Conservation (phyloP, 1,140 invertebrate genomes). For the Calliphora vicina region DNA sequence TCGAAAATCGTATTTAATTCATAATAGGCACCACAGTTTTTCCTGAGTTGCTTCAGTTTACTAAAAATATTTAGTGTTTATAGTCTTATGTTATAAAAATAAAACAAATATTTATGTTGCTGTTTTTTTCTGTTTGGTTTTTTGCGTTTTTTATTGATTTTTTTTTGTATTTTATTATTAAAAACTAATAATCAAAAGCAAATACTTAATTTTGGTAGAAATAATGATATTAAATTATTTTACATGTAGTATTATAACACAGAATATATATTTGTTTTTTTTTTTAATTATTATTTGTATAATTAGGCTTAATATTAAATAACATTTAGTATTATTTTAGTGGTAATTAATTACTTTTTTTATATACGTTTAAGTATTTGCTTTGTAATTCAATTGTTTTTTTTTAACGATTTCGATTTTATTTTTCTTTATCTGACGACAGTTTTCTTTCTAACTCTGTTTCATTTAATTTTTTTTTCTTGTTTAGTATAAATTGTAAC, state of each 20-base stretch:
- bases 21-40: too few species aligned
- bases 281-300: conserved; percentile 11
- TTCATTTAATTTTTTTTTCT: neutral
- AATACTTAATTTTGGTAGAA: conserved; percentile 34
- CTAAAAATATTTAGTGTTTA: too few species aligned
- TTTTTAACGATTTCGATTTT: conserved; percentile 6
- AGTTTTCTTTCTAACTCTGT: neutral
- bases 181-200: conserved; percentile 35
- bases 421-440: neutral
- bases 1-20: too few species aligned
- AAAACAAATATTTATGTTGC: conserved; percentile 8
- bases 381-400: neutral
- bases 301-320: conserved; percentile 30
- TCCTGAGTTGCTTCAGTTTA: too few species aligned
- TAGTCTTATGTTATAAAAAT: too few species aligned
- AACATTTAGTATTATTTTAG: conserved; percentile 24
- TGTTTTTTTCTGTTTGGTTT: conserved; percentile 27
- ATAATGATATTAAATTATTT: conserved; percentile 26
- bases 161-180: conserved; percentile 26
- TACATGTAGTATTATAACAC: conserved; percentile 21
- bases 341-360: neutral
- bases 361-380: conserved; percentile 15
- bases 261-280: neutral
- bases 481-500: conserved; percentile 27
- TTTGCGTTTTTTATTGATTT: conserved; percentile 30